Evolutionary conservation across 2,888 invertebrate genomes (phyloP).

Genomic region (Dryomyza anilis): DNA sequence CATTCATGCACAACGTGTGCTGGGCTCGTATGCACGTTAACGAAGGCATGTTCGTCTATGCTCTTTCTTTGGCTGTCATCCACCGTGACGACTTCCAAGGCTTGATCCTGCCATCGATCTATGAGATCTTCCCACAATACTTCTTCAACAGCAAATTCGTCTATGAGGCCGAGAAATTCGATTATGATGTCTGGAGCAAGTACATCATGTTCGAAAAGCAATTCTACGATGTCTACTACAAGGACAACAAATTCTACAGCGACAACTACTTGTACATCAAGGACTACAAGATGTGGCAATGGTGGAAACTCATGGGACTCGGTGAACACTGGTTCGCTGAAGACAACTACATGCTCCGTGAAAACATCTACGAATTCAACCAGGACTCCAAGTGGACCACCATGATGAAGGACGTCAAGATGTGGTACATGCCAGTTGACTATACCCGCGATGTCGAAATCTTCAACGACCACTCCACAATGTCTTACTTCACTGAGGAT

Average conservation of each 20-base stretch:
- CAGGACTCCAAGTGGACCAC: conserved; percentile 35
- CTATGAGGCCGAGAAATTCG: conserved; percentile 66
- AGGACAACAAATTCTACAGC: conserved; percentile 32
- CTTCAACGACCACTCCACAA: conserved; percentile 63
- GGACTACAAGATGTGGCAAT: conserved; percentile 43
- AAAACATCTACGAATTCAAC: conserved; percentile 34
- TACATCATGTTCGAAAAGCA: conserved; percentile 56
- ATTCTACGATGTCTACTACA: conserved; percentile 38
- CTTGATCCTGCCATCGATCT: conserved; percentile 70
- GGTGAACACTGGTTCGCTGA: conserved; percentile 39
- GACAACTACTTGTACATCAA: conserved; percentile 35
- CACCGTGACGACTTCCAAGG: conserved; percentile 69
- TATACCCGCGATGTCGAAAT: conserved; percentile 63
- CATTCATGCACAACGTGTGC: conserved; percentile 71
- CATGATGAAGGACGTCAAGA: conserved; percentile 34
- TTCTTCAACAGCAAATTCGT: conserved; percentile 72
- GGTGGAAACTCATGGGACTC: conserved; percentile 45
- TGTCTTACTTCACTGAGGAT: conserved; percentile 77
- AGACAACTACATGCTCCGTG: conserved; percentile 36
- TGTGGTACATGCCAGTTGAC: conserved; percentile 62
- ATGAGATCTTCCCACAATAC: conserved; percentile 73
- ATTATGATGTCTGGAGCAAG: conserved; percentile 59
- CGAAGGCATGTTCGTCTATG: conserved; percentile 71
- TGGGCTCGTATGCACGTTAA: conserved; percentile 71
- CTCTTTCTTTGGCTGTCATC: conserved; percentile 67